phyloP scores from a whole-genome alignment of 2,113 vertebrate genomes.

The Rhinoptilus africanus region DNA sequence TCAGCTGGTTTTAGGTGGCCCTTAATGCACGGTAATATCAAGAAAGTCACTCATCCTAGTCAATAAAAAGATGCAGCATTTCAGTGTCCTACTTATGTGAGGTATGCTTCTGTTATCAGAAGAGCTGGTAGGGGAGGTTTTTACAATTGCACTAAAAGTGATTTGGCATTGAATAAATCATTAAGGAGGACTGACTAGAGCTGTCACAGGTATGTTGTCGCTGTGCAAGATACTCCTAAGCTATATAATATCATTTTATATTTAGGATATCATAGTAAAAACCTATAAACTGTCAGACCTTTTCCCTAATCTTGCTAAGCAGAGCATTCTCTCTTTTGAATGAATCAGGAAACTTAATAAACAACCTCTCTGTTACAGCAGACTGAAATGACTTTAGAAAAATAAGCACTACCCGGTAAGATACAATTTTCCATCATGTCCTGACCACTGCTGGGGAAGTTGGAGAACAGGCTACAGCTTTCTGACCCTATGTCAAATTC shows the following conservation, averaged over 20 bases:
- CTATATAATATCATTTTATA: background rate
- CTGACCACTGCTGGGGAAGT: background rate
- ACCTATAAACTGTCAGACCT: background rate
- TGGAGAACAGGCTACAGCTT: background rate
- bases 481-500: background rate
- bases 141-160: background rate
- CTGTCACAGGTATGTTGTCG: background rate
- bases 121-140: background rate
- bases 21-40: background rate
- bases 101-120: background rate
- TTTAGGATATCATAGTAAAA: background rate
- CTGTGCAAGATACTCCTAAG: background rate
- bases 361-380: background rate
- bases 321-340: background rate
- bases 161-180: background rate
- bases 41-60: background rate
- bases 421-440: background rate
- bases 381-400: background rate
- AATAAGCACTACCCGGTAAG: background rate
- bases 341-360: background rate
- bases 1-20: background rate
- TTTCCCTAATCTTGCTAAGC: background rate
- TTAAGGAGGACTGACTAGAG: background rate
- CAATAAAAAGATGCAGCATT: background rate
- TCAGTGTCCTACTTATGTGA: background rate